Percentiles rank a stretch among this genome's conserved stretches.
phyloP scores from a whole-genome alignment of 53 echinoderm and acorn worm species.

The Echinometra lucunter region DNA sequence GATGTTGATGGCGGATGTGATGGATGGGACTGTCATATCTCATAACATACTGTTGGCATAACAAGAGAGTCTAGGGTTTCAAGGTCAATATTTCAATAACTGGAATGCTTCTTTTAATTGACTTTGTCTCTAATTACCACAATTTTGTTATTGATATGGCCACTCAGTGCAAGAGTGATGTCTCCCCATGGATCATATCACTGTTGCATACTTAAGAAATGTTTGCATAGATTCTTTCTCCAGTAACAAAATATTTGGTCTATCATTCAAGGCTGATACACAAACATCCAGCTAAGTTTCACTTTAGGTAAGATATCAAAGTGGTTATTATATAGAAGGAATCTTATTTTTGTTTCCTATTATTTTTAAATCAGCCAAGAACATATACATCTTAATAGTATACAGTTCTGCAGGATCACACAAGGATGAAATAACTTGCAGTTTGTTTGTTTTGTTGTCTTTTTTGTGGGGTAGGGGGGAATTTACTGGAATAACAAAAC shows the following conservation, averaged over 20 bases:
- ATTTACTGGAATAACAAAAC: too few species aligned
- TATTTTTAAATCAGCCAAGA: background rate
- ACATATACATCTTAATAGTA: background rate
- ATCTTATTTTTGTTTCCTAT: background rate
- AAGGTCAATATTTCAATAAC: conserved; percentile 57
- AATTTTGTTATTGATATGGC: conserved; percentile 1
- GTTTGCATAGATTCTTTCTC: background rate
- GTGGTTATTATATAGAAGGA: background rate
- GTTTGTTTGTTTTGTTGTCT: too few species aligned
- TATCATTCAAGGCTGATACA: background rate
- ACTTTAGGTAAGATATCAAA: background rate
- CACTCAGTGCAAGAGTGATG: conserved; percentile 15
- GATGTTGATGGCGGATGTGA: background rate
- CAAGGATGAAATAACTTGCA: too few species aligned
- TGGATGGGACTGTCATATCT: conserved; percentile 37
- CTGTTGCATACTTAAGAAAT: background rate
- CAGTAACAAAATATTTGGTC: background rate
- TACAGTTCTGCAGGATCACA: background rate
- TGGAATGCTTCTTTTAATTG: conserved; percentile 31
- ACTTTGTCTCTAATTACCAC: conserved; percentile 23
- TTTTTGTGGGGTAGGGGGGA: too few species aligned
- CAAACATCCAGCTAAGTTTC: background rate
- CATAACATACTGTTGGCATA: conserved; percentile 31
- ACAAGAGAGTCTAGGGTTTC: conserved; percentile 10
- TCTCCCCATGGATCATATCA: background rate